Percentiles rank a stretch among this genome's conserved stretches.
Evolutionary conservation across 2,113 vertebrate genomes (phyloP).

Genomic region (Rafetus swinhoei): DNA sequence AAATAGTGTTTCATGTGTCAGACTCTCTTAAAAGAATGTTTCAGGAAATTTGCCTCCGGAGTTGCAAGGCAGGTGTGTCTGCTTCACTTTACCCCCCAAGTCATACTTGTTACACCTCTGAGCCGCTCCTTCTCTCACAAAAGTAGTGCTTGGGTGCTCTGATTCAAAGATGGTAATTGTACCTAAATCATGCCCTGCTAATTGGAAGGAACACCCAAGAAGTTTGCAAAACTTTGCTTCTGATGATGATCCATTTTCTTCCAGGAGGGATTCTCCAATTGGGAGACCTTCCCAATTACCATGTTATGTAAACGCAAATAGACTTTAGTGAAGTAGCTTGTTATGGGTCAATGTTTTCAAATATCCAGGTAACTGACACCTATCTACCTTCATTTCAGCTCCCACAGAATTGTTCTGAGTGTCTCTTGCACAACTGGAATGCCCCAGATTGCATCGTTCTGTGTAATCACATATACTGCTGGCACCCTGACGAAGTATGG

Average conservation of each 20-base stretch:
- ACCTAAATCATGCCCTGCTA: background rate
- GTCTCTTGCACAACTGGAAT: background rate
- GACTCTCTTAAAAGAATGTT: constrained; percentile 29
- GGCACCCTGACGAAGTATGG: background rate
- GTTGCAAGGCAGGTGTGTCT: background rate
- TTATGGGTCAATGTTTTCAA: background rate
- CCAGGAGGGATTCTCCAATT: background rate
- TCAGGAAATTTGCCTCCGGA: background rate
- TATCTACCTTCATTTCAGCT: background rate
- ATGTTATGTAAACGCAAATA: background rate
- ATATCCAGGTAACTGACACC: background rate
- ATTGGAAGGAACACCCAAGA: background rate
- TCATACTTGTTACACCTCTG: constrained; percentile 7
- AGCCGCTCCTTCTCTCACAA: constrained; percentile 16
- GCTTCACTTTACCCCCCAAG: background rate
- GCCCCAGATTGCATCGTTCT: background rate
- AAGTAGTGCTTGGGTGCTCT: constrained; percentile 25
- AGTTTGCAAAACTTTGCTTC: background rate
- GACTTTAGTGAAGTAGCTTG: background rate
- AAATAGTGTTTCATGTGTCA: constrained; percentile 38
- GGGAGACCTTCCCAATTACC: fast-evolving
- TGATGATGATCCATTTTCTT: background rate
- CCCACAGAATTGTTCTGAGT: background rate
- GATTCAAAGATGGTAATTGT: background rate
- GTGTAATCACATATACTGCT: background rate